phyloP scores from a whole-genome alignment of 2,888 invertebrate species.

The Eupithecia exiguata region DNA sequence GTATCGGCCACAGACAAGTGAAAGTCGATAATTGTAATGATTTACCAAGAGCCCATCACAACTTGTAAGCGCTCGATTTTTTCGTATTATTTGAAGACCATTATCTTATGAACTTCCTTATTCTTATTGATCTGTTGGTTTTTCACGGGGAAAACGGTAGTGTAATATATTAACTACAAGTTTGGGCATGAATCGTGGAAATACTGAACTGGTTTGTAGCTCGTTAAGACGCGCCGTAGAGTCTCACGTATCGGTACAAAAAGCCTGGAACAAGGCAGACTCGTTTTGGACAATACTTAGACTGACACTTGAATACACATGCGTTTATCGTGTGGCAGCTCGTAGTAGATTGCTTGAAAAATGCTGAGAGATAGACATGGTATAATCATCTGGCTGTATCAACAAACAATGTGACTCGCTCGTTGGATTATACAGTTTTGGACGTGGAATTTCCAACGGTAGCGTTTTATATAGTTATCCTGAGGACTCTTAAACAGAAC shows the following conservation, averaged over 20 bases:
- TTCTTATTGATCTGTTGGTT: conserved; percentile 39
- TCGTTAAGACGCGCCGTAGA: conserved; percentile 77
- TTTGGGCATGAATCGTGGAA: conserved; percentile 74
- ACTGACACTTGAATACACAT: conserved; percentile 76
- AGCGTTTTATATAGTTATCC: conserved; percentile 22
- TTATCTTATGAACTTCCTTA: conserved; percentile 29
- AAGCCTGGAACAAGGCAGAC: conserved; percentile 68
- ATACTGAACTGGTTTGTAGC: conserved; percentile 77
- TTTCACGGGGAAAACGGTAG: conserved; percentile 56
- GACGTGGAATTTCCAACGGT: conserved; percentile 25
- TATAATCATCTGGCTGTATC: conserved; percentile 23
- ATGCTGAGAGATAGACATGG: conserved; percentile 24
- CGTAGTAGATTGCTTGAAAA: conserved; percentile 41
- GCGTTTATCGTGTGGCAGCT: conserved; percentile 66
- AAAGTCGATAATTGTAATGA: conserved; percentile 69
- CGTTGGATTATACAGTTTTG: conserved; percentile 9
- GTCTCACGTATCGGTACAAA: conserved; percentile 79
- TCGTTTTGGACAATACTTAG: conserved; percentile 76
- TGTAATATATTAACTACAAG: conserved; percentile 65
- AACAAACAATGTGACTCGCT: conserved; percentile 18
- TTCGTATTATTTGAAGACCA: conserved; percentile 32
- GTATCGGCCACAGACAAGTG: conserved; percentile 66
- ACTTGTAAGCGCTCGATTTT: conserved; percentile 42
- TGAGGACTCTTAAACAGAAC: conserved; percentile 23
- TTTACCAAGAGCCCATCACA: conserved; percentile 41